Evolutionary conservation across 2,797 vertebrate species (phyloP).

Genomic region (Phrynocephalus vlangalii): DNA sequence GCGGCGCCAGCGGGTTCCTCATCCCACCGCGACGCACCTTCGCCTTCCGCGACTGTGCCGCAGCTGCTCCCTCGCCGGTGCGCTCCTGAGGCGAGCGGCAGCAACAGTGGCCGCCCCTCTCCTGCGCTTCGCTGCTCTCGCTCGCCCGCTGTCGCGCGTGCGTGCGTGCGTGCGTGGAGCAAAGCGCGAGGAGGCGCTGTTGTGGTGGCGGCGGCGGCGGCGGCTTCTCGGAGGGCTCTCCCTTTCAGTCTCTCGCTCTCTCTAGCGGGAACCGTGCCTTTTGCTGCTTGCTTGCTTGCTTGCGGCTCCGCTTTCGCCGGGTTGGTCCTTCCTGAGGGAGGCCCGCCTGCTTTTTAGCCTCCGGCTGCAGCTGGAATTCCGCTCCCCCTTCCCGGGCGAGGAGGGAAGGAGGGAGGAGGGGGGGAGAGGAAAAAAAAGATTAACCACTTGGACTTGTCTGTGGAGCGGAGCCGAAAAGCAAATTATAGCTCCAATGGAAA

Average conservation of each 20-base stretch:
- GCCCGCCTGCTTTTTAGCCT: conserved; percentile 45
- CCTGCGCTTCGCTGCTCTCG: not conserved
- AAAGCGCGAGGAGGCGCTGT: too few species aligned
- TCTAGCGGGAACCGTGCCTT: conserved; percentile 46
- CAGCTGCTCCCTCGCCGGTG: not conserved
- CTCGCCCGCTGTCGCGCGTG: conserved; percentile 40
- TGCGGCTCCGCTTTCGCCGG: not conserved
- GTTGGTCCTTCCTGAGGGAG: conserved; percentile 68
- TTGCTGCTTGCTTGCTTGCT: conserved; percentile 38
- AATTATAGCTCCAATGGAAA: conserved; percentile 57
- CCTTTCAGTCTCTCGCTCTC: conserved; percentile 27
- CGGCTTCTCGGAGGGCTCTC: conserved; percentile 50
- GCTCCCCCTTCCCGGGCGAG: not conserved
- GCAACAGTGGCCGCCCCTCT: not conserved
- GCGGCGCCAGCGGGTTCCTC: not conserved
- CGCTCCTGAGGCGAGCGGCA: not conserved
- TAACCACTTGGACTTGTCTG: conserved; percentile 60
- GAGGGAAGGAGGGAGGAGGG: conserved; percentile 13
- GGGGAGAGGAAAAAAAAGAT: conserved; percentile 8
- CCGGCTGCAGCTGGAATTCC: conserved; percentile 40
- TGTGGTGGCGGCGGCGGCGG: conserved; percentile 39
- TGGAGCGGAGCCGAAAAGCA: conserved; percentile 70
- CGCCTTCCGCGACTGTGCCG: not conserved
- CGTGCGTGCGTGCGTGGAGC: too few species aligned
- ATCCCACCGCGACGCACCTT: not conserved